Evolutionary conservation across 2,113 vertebrate species (phyloP).

Genomic region (Leptodactylus fuscus): DNA sequence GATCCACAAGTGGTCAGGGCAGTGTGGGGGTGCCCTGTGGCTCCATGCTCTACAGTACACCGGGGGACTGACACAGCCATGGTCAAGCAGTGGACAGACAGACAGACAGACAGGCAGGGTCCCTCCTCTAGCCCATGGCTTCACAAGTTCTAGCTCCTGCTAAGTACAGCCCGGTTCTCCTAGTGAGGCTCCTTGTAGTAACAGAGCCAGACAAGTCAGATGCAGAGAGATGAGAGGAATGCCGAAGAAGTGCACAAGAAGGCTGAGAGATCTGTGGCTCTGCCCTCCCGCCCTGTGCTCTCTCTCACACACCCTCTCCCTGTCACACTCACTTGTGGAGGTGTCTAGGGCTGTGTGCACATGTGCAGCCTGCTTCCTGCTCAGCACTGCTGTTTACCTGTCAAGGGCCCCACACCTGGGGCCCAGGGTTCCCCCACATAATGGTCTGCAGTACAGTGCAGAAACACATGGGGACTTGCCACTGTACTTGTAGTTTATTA

Average conservation of each 20-base stretch:
- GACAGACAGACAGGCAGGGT: not conserved
- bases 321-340: conserved; percentile 13
- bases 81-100: no score
- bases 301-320: conserved; percentile 38
- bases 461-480: no score
- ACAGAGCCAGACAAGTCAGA: not conserved
- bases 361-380: not conserved
- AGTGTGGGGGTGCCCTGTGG: not conserved
- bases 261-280: conserved; percentile 21
- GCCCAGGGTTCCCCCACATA: no score
- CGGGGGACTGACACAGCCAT: conserved; percentile 20
- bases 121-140: conserved; percentile 42
- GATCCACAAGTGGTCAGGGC: conserved; percentile 30
- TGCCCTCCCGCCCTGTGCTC: conserved; percentile 53
- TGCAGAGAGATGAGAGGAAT: conserved; percentile 8
- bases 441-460: no score
- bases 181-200: not conserved
- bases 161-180: not conserved
- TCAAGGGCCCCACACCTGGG: not conserved
- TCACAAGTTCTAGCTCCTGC: not conserved
- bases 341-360: conserved; percentile 17
- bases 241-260: not conserved
- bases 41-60: not conserved
- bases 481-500: no score
- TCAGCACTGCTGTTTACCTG: conserved; percentile 1